Conservation (phyloP, 2,888 invertebrate genomes). For the Acanthosoma haemorrhoidale region DNA sequence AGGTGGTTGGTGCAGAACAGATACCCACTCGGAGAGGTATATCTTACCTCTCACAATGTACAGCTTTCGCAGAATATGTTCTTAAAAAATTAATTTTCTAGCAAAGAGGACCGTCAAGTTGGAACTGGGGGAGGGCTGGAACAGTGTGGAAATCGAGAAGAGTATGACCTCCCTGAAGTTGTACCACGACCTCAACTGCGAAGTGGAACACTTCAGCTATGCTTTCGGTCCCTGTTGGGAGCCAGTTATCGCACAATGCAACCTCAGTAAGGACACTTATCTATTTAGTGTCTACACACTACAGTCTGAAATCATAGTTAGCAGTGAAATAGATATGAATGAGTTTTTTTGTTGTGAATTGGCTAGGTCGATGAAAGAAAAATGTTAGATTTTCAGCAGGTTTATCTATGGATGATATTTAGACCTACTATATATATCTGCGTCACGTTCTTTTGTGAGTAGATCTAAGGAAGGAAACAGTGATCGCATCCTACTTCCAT, state of each 20-base stretch:
- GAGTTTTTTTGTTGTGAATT: too few relatives aligned
- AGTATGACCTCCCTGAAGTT: constrained; percentile 93
- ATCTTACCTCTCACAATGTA: background rate
- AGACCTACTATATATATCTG: too few relatives aligned
- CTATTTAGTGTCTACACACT: too few relatives aligned
- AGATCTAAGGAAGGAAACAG: too few relatives aligned
- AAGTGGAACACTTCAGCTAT: constrained; percentile 80
- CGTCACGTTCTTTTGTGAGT: too few relatives aligned
- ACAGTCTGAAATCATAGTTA: too few relatives aligned
- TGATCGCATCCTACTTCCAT: too few relatives aligned
- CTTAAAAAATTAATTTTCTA: too few relatives aligned
- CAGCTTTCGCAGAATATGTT: background rate
- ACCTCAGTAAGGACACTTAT: constrained; percentile 54
- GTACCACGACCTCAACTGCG: constrained; percentile 95
- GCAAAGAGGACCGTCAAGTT: constrained; percentile 72
- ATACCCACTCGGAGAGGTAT: constrained; percentile 61
- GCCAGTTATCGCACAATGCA: constrained; percentile 87
- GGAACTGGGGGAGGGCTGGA: constrained; percentile 81
- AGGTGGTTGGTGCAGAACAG: constrained; percentile 85
- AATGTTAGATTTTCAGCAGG: too few relatives aligned
- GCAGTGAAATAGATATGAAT: too few relatives aligned
- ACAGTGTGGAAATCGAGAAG: constrained; percentile 72
- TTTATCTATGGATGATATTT: too few relatives aligned
- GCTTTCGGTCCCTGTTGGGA: constrained; percentile 99
- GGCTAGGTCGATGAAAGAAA: too few relatives aligned